These are phyloP conservation scores for Campaea margaritaria DNA, from an alignment of 2,888 invertebrate genomes.

Conservation along the genomic window DNA sequence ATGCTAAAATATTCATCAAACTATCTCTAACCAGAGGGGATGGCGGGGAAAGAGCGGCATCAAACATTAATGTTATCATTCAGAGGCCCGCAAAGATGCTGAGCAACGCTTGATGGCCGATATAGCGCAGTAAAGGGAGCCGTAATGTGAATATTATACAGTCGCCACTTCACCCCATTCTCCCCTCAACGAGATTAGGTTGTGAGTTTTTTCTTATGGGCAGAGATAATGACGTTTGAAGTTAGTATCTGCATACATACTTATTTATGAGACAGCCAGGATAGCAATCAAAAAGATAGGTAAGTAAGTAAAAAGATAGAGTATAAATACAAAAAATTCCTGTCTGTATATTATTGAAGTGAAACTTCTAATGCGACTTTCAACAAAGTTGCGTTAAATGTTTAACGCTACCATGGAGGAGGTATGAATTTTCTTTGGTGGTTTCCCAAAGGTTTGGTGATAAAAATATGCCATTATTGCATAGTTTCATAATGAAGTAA, in stretches of 20 bases:
- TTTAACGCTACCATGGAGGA: too few relatives aligned
- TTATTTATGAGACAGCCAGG: too few relatives aligned
- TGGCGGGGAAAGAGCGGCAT: conserved; percentile 63
- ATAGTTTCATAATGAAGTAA: too few relatives aligned
- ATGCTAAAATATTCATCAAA: conserved; percentile 66
- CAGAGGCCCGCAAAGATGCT: conserved; percentile 75
- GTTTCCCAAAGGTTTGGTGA: too few relatives aligned
- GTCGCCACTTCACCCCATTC: conserved; percentile 55
- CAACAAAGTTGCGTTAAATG: too few relatives aligned
- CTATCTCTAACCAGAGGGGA: conserved; percentile 53
- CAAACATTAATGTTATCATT: conserved; percentile 80
- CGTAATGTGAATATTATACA: conserved; percentile 82
- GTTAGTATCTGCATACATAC: neutral
- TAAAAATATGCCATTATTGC: too few relatives aligned
- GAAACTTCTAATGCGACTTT: too few relatives aligned
- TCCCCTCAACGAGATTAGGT: conserved; percentile 44
- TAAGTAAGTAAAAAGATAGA: too few relatives aligned
- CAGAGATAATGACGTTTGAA: conserved; percentile 36
- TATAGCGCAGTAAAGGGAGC: conserved; percentile 70
- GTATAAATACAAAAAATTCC: neutral
- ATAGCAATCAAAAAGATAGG: too few relatives aligned
- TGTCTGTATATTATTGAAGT: too few relatives aligned
- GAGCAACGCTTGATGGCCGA: conserved; percentile 76
- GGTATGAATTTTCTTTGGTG: too few relatives aligned
- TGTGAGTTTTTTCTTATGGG: conserved; percentile 23